phyloP scores from a whole-genome alignment of 2,797 vertebrate species.

The Hafferia zeledoni region DNA sequence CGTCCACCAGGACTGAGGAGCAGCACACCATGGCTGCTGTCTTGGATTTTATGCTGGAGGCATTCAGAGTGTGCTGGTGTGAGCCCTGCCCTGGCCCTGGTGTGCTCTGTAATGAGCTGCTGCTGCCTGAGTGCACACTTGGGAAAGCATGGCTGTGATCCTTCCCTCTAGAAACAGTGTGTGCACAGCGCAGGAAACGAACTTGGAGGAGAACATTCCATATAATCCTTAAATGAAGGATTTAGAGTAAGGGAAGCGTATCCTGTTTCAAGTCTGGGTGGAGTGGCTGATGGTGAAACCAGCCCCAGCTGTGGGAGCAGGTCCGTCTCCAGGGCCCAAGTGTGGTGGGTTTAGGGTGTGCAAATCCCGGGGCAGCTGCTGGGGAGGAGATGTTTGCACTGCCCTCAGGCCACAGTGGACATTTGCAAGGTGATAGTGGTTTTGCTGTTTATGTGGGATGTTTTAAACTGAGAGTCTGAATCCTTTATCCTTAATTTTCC shows the following conservation, averaged over 20 bases:
- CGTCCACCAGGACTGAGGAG: neutral
- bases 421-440: neutral
- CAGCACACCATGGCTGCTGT: neutral
- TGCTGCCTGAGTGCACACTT: neutral
- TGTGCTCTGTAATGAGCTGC: neutral
- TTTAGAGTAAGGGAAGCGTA: fast-evolving
- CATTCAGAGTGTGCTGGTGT: fast-evolving
- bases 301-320: neutral
- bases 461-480: neutral
- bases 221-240: neutral
- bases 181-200: neutral
- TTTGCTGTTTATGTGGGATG: neutral
- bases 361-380: neutral
- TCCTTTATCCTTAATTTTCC: neutral
- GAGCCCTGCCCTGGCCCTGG: neutral
- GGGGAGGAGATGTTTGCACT: neutral
- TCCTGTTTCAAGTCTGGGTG: neutral
- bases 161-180: neutral
- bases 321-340: neutral
- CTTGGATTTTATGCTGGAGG: neutral
- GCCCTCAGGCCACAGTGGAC: fast-evolving
- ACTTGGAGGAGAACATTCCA: neutral
- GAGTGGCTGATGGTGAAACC: neutral
- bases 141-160: neutral
- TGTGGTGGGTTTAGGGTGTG: neutral